Base-by-base conservation (phyloP, 2,888 invertebrate genomes). In the Melieria picta region DNA sequence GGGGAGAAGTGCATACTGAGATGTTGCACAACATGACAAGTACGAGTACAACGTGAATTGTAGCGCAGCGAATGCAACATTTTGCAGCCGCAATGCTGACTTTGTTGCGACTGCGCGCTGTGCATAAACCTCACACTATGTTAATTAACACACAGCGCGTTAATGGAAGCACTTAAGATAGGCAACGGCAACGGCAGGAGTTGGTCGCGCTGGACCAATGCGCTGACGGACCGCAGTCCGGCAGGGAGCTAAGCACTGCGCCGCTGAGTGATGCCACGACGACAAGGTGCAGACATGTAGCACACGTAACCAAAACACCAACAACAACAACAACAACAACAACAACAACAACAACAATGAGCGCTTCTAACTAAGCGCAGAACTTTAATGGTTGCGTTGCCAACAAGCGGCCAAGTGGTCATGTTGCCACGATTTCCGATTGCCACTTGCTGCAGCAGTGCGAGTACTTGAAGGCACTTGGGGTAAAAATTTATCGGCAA, bases 101-200 rank as follows among this genome's bases (percentile, higher is more conserved):
- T 30, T 30, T 30, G 30, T 30, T 30, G 30, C 30, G 30, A 30
- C 30, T 30, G 30, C 3, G 30, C 30, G 30, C 30, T 30, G 30
- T 30, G 30, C 30, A 30, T 30, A 30, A 65, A 64, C 48, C 50
- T 64, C 64, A 69, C 70, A 70, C 75, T 70, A 72, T 65, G 72
- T 72, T 72, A 73, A 74, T 75, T 74, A 74, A 73, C 50, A 57
- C 64, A 4, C 55, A 64, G 67, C 70, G 68, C 70, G 70, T 71
- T 71, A 73, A 73, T 63, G 66, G 66, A 70, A 70, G 43, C 64
- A 70, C 70, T 70, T 70, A 65, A 70, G 70, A 70, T 70, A 65
- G 50, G 48, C 50, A 16, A n/a, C 5, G 50, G 48, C 50, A 16
- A 10, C 5, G 11, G 4, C 11, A 58, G 58, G 58, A 58, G 3